Conservation (phyloP, 2,888 invertebrate genomes). For the Fragum fragum region DNA sequence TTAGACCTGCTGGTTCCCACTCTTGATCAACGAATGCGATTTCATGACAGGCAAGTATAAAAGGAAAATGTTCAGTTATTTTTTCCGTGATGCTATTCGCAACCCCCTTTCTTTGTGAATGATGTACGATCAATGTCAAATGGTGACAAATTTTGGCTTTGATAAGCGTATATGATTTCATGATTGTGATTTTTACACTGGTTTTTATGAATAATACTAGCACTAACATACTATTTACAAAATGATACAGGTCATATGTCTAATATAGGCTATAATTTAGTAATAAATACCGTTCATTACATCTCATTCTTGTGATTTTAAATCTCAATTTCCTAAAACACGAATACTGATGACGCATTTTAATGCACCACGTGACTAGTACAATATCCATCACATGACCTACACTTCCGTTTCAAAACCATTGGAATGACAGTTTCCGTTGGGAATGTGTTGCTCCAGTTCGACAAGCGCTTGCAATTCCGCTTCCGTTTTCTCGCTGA, state of each 20-base stretch:
- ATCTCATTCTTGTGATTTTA: conserved; percentile 11
- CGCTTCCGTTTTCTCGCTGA: conserved; percentile 66
- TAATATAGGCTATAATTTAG: not conserved
- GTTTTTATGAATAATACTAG: not conserved
- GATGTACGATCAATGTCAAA: not conserved
- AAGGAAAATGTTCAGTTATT: no score
- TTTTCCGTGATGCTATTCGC: no score
- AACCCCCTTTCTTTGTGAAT: no score
- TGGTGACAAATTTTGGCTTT: no score
- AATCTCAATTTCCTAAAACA: conserved; percentile 15
- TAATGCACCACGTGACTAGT: conserved; percentile 23
- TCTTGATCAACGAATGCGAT: no score
- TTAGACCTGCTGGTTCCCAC: no score
- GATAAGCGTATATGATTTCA: no score
- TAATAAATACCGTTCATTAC: conserved; percentile 8
- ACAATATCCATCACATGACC: conserved; percentile 22
- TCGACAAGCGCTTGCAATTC: conserved; percentile 65
- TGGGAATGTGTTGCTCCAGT: conserved; percentile 62
- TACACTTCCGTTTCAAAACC: conserved; percentile 65
- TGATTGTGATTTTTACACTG: no score
- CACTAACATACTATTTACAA: not conserved
- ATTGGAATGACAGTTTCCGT: conserved; percentile 61
- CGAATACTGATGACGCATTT: conserved; percentile 25
- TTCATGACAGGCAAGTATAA: no score
- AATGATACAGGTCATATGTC: not conserved